Evolutionary conservation across 2,797 vertebrate genomes (phyloP), one percentile per base, ranked within the genome.

Genomic region (Siniperca undulata): DNA sequence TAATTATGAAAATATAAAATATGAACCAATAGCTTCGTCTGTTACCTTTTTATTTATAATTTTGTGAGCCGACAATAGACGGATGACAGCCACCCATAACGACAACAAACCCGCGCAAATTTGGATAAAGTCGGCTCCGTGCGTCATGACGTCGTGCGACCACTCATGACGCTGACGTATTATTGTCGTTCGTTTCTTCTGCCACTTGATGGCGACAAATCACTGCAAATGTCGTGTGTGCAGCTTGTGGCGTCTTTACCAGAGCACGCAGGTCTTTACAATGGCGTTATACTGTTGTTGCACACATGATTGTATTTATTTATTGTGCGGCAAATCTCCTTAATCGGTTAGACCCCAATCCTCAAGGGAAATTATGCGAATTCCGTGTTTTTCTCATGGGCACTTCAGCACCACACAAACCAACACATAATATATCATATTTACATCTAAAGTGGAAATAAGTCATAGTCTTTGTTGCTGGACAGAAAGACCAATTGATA

Each of bases 21-120:
- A 34, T 17, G 0, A 24, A n/a, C 0, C 0, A 2, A 13, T 4
- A 53, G 0, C 10, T 52, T 13, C 0, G 4, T 27, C 1, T 3
- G 0, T 88, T 90, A 91, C 88, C 86, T 74, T 76, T 70, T 77
- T 67, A 40, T 17, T 65, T 13, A 0, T 0, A 17, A 7, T 24
- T 67, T 46, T 5, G 1, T 3, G 5, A 65, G 6, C 5, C 9
- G 7, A 27, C 13, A 19, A 22, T 20, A 24, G 46, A 5, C 34
- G 46, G 36, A 55, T 60, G 59, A 84, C 84, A 86, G 42, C 19
- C 55, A 16, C 2, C 69, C 48, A 86, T 62, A 74, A 70, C 59
- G 79, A 59, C 60, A 9, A 38, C 10, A n/a, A 75, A 89, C 91
- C 92, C 94, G 94, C 94, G 90, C 91, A 94, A 95, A 94, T 93